These are phyloP conservation scores for Deilephila elpenor DNA, from an alignment of 2,888 invertebrate genomes.

Conservation along the genomic window DNA sequence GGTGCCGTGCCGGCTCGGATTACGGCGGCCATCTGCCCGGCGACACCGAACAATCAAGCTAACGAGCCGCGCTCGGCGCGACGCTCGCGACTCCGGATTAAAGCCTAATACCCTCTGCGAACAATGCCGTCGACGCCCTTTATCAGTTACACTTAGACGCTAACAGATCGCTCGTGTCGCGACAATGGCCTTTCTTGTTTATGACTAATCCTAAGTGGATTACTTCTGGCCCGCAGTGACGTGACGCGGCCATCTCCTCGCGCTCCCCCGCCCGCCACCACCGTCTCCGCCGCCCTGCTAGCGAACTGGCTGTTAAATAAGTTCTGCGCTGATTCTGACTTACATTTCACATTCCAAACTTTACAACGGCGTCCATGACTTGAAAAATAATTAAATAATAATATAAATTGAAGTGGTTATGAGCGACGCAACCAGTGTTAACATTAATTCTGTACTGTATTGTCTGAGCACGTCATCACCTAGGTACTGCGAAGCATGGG, in stretches of 20 bases:
- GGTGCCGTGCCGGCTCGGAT: conserved; percentile 69
- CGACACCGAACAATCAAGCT: conserved; percentile 80
- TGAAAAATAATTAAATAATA: background rate
- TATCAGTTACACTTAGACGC: conserved; percentile 77
- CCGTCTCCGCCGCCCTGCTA: conserved; percentile 34
- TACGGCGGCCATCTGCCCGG: conserved; percentile 80
- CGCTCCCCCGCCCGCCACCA: background rate
- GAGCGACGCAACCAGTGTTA: background rate
- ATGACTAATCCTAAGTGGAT: conserved; percentile 82
- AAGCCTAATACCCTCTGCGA: conserved; percentile 77
- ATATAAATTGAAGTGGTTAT: background rate
- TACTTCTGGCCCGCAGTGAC: conserved; percentile 63
- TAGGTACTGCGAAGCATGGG: no score
- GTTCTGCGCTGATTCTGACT: conserved; percentile 22
- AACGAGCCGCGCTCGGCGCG: conserved; percentile 69
- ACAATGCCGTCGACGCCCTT: conserved; percentile 76
- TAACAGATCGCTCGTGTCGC: conserved; percentile 78
- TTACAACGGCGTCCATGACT: background rate
- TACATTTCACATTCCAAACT: conserved; percentile 8
- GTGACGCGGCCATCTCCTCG: conserved; percentile 41
- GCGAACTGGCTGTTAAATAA: conserved; percentile 57
- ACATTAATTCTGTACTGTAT: no score
- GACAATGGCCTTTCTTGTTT: conserved; percentile 79
- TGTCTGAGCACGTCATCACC: no score
- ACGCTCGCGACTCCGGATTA: conserved; percentile 75